Base-by-base conservation (phyloP, 2,888 invertebrate genomes). In the Diarsia rubi region DNA sequence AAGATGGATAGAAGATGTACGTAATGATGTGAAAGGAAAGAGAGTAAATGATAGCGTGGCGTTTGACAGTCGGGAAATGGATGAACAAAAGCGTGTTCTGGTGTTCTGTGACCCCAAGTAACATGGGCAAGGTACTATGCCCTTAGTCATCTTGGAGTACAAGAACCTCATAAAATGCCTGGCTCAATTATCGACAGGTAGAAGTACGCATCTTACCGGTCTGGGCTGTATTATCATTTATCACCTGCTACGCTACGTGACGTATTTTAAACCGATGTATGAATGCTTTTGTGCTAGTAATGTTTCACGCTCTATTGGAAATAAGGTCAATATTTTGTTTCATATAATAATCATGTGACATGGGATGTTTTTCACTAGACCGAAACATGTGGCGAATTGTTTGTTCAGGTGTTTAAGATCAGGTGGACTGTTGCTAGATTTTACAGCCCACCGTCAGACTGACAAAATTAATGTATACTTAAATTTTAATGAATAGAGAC, bases 201-300 rank as follows among this genome's bases (percentile, higher is more conserved):
- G 57, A 42, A 21, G 11, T 45, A 42, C 31, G 44, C 69, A 42
- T 11, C 3, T 31, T 44, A 49, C 44, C 62, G 52, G 5, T 37
- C 14, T 62, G 42, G 42, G 62, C 62, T 24, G 8, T 62, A 42
- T 78, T 42, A 42, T 78, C 65, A 76, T 21, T 78, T 42, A 42
- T 78, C 65, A 76, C n/a, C 59, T 47, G 52, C 14, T 54, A 78
- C 73, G 45, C 4, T 78, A 78, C 74, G 79, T 59, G 67, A n/a
- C 31, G 31, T 64, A 42, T 73, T 66, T 68, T 21, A 47, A 54
- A 54, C 45, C 73, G 16, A 68, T 63, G 47, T 69, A 67, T 57
- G 24, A 67, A 37, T 52, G 52, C 14, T 52, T 64, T 59, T 59
- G 64, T 59, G 57, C 5, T 27, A 1, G 65, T 27, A n/a, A 47